Evolutionary conservation across 2,888 invertebrate species (phyloP).

Genomic region (Anthrax anthrax): DNA sequence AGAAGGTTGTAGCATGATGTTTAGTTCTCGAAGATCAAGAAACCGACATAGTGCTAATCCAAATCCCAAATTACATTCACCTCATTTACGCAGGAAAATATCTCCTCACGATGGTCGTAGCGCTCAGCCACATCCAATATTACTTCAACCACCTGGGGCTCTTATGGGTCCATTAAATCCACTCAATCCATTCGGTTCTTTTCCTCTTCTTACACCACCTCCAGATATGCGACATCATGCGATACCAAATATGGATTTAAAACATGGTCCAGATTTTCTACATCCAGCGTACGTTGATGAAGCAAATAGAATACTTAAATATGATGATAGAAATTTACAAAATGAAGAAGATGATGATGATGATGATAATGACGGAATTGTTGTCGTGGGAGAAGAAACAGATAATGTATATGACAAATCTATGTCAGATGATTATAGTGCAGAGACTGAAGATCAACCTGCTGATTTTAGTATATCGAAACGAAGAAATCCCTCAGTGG

Average conservation of each 20-base stretch:
- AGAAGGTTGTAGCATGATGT: slow-evolving; percentile 98
- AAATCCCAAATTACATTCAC: slow-evolving; percentile 94
- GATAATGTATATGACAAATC: slow-evolving; percentile 41
- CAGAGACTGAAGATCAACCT: slow-evolving; percentile 37
- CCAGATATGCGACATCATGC: slow-evolving; percentile 31
- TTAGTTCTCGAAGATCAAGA: slow-evolving; percentile 87
- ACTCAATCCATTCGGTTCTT: slow-evolving; percentile 61
- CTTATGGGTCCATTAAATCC: slow-evolving; percentile 50
- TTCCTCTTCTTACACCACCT: slow-evolving; percentile 57
- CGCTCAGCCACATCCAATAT: slow-evolving; percentile 68
- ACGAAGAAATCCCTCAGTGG: slow-evolving; percentile 26
- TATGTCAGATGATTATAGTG: slow-evolving; percentile 25
- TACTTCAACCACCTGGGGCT: slow-evolving; percentile 50
- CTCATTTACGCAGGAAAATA: slow-evolving; percentile 83
- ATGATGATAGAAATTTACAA: slow-evolving; percentile 36
- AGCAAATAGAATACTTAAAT: slow-evolving; percentile 36
- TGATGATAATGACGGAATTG: slow-evolving; percentile 46
- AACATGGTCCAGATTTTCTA: slow-evolving; percentile 45
- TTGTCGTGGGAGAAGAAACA: slow-evolving; percentile 65
- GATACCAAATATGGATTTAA: slow-evolving; percentile 43
- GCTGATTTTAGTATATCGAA: slow-evolving; percentile 49
- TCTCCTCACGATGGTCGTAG: slow-evolving; percentile 88
- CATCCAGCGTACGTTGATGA: slow-evolving; percentile 37
- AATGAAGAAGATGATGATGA: slow-evolving; percentile 26
- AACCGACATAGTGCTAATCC: slow-evolving; percentile 97